These are phyloP conservation scores for Gopherus evgoodei DNA, from an alignment of 2,113 vertebrate species.

Conservation along the genomic window DNA sequence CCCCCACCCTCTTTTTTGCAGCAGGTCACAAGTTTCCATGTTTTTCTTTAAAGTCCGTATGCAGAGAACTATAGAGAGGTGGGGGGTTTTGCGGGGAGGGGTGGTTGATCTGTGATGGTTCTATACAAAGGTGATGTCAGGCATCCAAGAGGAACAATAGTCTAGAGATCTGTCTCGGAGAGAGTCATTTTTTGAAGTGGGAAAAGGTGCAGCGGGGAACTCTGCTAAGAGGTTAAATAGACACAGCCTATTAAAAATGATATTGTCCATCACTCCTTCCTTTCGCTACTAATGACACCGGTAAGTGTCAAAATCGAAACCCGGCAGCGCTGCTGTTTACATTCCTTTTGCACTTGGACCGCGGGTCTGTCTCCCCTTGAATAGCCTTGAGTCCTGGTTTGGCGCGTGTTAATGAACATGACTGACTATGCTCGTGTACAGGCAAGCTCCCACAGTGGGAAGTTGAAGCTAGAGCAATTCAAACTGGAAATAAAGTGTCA, in stretches of 20 bases:
- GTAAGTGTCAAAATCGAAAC: not conserved
- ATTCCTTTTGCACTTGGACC: too few species aligned
- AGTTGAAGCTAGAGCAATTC: not conserved
- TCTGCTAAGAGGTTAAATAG: not conserved
- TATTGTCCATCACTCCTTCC: not conserved
- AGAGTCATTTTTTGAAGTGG: not conserved
- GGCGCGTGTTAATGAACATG: too few species aligned
- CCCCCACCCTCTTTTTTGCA: not conserved
- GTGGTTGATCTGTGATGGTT: not conserved
- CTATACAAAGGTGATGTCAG: not conserved
- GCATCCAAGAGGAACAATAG: not conserved
- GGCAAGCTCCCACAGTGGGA: not conserved
- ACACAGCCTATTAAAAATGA: not conserved
- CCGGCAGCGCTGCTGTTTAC: too few species aligned
- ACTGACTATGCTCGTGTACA: not conserved
- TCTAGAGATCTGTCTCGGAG: too few species aligned
- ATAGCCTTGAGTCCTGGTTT: too few species aligned
- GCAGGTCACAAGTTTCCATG: not conserved
- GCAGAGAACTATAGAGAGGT: not conserved
- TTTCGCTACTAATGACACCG: not conserved
- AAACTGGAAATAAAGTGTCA: not conserved
- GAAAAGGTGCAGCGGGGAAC: not conserved
- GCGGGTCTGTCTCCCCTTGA: too few species aligned
- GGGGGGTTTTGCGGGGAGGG: rapidly evolving
- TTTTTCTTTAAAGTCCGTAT: not conserved